Percentiles rank a stretch among this genome's conserved stretches.
Evolutionary conservation across 1,140 invertebrate genomes (phyloP).

Genomic region (Diorhabda carinulata): DNA sequence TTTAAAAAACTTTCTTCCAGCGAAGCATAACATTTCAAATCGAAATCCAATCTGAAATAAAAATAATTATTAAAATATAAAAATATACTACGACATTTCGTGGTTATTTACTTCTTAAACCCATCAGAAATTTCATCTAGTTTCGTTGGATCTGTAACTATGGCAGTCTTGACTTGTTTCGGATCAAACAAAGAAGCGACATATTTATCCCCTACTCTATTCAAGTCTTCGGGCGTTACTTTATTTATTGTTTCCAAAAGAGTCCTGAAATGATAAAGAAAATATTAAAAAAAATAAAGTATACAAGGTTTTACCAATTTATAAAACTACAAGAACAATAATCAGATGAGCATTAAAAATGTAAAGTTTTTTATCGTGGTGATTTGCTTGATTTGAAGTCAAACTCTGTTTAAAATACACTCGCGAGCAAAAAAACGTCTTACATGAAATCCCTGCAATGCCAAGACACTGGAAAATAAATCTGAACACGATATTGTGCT

Average conservation of each 20-base stretch:
- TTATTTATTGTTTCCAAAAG: conserved; percentile 52
- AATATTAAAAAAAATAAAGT: neutral
- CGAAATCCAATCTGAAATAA: conserved; percentile 47
- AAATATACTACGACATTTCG: conserved; percentile 19
- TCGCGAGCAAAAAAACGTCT: no score
- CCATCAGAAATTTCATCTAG: conserved; percentile 60
- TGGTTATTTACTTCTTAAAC: conserved; percentile 61
- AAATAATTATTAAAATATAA: conserved; percentile 18
- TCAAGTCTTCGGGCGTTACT: conserved; percentile 63
- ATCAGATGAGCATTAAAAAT: no score
- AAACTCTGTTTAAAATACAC: no score
- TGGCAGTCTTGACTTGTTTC: conserved; percentile 55
- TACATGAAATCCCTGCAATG: no score
- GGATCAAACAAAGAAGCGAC: conserved; percentile 63
- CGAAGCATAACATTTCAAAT: conserved; percentile 50
- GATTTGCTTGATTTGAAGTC: no score
- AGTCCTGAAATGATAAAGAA: conserved; percentile 26
- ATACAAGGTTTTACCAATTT: no score
- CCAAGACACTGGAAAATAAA: no score
- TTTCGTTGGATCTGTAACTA: conserved; percentile 76
- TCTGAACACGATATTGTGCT: no score
- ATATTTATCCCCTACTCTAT: conserved; percentile 65
- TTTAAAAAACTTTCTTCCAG: conserved; percentile 56
- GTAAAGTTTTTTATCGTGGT: no score
- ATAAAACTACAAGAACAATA: no score